A percentile compares a stretch with the other conserved stretches of the same genome.
These are phyloP conservation scores for Felis catus DNA, from an alignment of 2,113 vertebrate genomes.

Conservation along the genomic window F.catus_Fca126_mat1.0 CM031429.1:2302001-2302500, in stretches of 20 bases:
- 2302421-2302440: too few relatives aligned
- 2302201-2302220: neutral
- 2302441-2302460: neutral
- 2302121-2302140: neutral
- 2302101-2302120: neutral
- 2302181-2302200: neutral
- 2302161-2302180: neutral
- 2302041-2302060: neutral
- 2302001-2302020: neutral
- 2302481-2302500: too few relatives aligned
- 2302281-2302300: neutral
- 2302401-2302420: too few relatives aligned
- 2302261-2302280: neutral
- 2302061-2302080: neutral
- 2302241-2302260: neutral
- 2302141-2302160: neutral
- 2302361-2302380: too few relatives aligned
- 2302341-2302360: neutral
- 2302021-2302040: neutral
- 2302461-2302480: too few relatives aligned
- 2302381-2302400: too few relatives aligned
- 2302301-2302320: neutral
- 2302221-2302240: neutral
- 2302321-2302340: neutral
- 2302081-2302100: neutral